Conservation (phyloP, 2,113 vertebrate species). For the Trogon surrucura region DNA sequence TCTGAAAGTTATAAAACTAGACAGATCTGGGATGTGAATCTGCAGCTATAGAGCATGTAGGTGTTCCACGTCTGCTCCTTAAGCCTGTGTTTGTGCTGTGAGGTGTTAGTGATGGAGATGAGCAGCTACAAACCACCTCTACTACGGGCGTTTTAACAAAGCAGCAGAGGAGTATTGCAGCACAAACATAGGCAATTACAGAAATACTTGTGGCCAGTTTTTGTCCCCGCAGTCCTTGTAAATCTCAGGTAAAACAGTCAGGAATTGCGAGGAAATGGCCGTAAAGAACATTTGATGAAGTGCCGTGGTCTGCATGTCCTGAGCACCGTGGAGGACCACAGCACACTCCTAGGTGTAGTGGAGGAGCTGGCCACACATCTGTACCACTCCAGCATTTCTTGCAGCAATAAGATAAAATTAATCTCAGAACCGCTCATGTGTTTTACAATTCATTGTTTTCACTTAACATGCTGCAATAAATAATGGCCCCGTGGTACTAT, state of each 20-base stretch:
- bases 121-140: not conserved
- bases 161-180: not conserved
- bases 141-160: not conserved
- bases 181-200: not conserved
- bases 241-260: not conserved
- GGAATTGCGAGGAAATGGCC: not conserved
- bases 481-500: not conserved
- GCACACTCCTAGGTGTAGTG: not conserved
- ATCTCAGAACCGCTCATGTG: not conserved
- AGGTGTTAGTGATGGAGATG: not conserved
- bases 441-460: not conserved
- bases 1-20: not conserved
- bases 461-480: not conserved
- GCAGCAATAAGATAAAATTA: not conserved
- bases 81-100: not conserved
- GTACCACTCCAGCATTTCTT: not conserved
- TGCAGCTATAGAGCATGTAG: not conserved
- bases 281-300: not conserved
- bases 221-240: not conserved
- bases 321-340: not conserved
- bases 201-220: not conserved
- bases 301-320: accelerated
- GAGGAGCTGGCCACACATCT: not conserved
- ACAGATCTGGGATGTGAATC: not conserved
- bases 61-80: not conserved